phyloP scores from a whole-genome alignment of 2,113 vertebrate species.

The Rhinolophus ferrumequinum region DNA sequence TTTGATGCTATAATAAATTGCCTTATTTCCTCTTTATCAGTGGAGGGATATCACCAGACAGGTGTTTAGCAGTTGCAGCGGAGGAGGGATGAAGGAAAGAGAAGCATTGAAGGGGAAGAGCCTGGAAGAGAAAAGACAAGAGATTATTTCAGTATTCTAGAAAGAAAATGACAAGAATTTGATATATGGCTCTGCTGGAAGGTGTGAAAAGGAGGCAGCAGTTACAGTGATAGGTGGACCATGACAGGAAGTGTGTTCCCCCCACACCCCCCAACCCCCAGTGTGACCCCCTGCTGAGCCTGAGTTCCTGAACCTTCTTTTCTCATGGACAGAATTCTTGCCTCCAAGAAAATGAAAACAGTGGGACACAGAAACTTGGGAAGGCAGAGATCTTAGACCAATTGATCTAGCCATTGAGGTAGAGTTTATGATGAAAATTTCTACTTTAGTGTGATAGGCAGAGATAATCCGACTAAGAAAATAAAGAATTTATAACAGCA shows the following conservation, averaged over 20 bases:
- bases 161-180: not conserved
- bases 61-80: not conserved
- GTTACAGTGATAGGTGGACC: not conserved
- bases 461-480: not conserved
- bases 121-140: not conserved
- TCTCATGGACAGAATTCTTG: not conserved
- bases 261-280: no score
- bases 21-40: not conserved
- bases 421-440: not conserved
- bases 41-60: not conserved
- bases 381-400: not conserved
- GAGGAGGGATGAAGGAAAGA: not conserved
- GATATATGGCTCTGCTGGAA: not conserved
- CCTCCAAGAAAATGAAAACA: not conserved
- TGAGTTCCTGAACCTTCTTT: not conserved
- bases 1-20: not conserved
- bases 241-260: not conserved
- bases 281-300: not conserved
- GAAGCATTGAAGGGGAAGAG: not conserved
- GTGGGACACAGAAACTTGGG: not conserved
- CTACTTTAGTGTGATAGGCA: not conserved
- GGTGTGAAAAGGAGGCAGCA: not conserved
- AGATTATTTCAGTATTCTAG: not conserved
- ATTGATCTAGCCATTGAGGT: not conserved
- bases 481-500: not conserved